Conservation (phyloP, 2,797 vertebrate species). For the Oceanodroma leucorhoa region DNA sequence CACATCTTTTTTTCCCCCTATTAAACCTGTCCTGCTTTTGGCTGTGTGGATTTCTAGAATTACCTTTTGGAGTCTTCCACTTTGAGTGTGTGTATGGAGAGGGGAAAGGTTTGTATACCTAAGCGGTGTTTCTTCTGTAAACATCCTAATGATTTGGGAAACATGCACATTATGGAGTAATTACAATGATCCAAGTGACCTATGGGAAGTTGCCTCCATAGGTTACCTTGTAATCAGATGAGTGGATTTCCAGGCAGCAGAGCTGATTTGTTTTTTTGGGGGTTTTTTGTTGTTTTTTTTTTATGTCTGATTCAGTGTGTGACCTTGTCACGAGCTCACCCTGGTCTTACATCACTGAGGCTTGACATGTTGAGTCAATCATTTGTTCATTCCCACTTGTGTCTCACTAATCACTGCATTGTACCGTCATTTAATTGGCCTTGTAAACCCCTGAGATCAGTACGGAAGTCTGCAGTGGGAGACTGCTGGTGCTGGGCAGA, state of each 20-base stretch:
- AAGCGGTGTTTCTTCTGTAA: background rate
- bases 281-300: background rate
- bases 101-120: background rate
- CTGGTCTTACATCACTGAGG: background rate
- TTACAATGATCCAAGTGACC: background rate
- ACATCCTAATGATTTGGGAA: background rate
- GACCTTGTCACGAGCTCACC: background rate
- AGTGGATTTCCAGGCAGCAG: background rate
- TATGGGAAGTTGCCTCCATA: background rate
- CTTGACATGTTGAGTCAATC: background rate
- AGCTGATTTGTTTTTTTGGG: background rate
- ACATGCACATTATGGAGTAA: background rate
- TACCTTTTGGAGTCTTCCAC: background rate
- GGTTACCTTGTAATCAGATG: background rate
- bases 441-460: background rate
- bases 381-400: background rate
- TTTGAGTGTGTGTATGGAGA: background rate
- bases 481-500: background rate
- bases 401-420: background rate
- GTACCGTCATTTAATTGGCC: accelerated
- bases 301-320: background rate
- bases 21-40: background rate
- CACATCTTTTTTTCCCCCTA: background rate
- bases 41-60: background rate
- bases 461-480: background rate